phyloP scores from a whole-genome alignment of 2,888 invertebrate species.

The Smittia aterrima region DNA sequence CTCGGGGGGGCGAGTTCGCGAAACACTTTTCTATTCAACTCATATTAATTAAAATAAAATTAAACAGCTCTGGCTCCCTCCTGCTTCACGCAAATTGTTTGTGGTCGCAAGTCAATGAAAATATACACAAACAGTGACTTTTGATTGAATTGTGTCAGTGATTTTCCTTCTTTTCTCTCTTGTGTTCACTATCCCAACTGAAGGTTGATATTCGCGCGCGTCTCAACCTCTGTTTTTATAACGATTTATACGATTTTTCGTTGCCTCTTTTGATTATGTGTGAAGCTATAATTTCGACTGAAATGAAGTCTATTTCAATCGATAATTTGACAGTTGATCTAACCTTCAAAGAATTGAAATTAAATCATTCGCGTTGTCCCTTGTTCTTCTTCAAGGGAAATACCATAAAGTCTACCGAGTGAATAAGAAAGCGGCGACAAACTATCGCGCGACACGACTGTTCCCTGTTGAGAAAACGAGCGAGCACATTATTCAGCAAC shows the following conservation, averaged over 20 bases:
- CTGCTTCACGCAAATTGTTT: not conserved
- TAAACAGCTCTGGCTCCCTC: not conserved
- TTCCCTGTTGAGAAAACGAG: not conserved
- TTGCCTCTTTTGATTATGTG: slow-evolving; percentile 31
- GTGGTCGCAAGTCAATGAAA: slow-evolving; percentile 8
- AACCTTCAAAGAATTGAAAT: too few relatives aligned
- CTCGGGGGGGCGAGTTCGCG: too few relatives aligned
- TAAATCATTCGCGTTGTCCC: too few relatives aligned
- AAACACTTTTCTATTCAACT: not conserved
- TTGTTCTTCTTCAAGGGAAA: too few relatives aligned
- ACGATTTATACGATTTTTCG: not conserved
- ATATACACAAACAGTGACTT: not conserved
- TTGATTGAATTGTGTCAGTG: slow-evolving; percentile 4
- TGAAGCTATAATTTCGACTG: slow-evolving; percentile 21
- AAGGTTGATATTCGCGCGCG: not conserved
- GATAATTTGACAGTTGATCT: too few relatives aligned
- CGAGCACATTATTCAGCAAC: slow-evolving; percentile 22
- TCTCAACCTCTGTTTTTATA: slow-evolving; percentile 33
- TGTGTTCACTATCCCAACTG: not conserved
- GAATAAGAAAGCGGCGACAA: not conserved
- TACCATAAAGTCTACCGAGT: not conserved
- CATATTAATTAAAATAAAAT: not conserved
- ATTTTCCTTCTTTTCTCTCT: not conserved
- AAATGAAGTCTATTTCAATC: not conserved
- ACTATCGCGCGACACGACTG: not conserved